phyloP scores from a whole-genome alignment of 2,113 vertebrate species.

The Anthoscopus minutus region DNA sequence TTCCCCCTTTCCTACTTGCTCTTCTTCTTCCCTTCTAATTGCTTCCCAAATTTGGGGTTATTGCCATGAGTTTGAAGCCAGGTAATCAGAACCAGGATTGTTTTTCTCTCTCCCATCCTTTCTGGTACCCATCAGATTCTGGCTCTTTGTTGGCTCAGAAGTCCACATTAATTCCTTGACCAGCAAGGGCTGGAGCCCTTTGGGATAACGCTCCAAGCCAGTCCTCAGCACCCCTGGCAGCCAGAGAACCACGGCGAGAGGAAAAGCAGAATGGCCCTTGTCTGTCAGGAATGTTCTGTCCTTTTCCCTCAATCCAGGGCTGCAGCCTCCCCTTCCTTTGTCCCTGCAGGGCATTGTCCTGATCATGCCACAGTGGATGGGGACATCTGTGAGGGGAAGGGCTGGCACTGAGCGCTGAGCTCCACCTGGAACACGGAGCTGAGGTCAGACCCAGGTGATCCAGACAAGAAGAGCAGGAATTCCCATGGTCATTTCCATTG shows the following conservation, averaged over 20 bases:
- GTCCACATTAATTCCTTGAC: neutral
- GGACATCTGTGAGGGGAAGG: neutral
- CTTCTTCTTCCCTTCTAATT: constrained; percentile 45
- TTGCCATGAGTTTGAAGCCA: neutral
- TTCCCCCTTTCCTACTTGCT: constrained; percentile 24
- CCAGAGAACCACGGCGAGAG: neutral
- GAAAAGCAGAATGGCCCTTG: neutral
- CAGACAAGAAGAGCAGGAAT: neutral
- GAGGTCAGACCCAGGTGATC: neutral
- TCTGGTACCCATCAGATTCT: neutral
- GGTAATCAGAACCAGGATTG: constrained; percentile 15
- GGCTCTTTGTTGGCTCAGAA: neutral
- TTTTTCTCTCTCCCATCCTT: neutral
- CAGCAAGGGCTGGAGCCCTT: neutral
- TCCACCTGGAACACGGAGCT: neutral
- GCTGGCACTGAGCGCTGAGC: neutral
- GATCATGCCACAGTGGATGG: accelerated
- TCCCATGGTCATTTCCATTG: neutral
- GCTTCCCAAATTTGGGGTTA: constrained; percentile 11
- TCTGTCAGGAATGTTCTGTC: neutral
- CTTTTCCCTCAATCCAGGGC: neutral
- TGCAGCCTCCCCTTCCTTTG: neutral
- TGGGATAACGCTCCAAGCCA: neutral
- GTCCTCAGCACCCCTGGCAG: neutral
- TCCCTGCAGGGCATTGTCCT: neutral